Evolutionary conservation across 2,113 vertebrate species (phyloP).

Genomic region (Tyto alba): DNA sequence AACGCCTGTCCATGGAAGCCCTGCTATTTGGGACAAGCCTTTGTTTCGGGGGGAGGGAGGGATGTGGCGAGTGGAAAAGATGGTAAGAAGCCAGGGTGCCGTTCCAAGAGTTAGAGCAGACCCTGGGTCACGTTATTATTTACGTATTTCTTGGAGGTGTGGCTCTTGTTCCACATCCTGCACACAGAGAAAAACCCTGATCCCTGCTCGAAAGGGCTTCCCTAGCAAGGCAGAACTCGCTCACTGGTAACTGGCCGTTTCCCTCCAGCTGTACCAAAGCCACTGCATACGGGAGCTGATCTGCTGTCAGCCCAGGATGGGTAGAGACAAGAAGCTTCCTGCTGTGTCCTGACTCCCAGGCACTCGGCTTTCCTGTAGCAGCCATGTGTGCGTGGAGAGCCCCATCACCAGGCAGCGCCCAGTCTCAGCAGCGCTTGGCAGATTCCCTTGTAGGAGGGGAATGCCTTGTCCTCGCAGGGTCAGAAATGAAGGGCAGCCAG

Average conservation of each 20-base stretch:
- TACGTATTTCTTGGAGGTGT: background rate
- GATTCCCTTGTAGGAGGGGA: background rate
- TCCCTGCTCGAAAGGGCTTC: background rate
- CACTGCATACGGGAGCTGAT: background rate
- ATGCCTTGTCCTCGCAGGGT: background rate
- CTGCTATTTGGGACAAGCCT: conserved; percentile 30
- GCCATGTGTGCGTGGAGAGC: background rate
- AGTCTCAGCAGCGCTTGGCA: background rate
- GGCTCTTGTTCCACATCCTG: conserved; percentile 10
- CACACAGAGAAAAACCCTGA: background rate
- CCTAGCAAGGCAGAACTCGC: background rate
- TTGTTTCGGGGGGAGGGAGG: background rate
- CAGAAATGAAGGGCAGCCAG: background rate
- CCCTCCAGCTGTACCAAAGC: background rate
- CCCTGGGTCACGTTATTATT: background rate
- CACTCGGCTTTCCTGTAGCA: background rate
- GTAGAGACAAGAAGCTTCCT: background rate
- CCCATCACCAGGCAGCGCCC: background rate
- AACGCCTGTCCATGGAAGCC: conserved; percentile 61
- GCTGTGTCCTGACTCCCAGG: accelerated
- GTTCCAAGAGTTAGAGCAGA: background rate
- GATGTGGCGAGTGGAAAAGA: conserved; percentile 47
- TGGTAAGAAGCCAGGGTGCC: background rate
- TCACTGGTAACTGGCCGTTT: background rate
- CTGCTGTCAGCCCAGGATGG: background rate